Conservation (phyloP, 2,888 invertebrate species). For the Oscheius sp. region DNA sequence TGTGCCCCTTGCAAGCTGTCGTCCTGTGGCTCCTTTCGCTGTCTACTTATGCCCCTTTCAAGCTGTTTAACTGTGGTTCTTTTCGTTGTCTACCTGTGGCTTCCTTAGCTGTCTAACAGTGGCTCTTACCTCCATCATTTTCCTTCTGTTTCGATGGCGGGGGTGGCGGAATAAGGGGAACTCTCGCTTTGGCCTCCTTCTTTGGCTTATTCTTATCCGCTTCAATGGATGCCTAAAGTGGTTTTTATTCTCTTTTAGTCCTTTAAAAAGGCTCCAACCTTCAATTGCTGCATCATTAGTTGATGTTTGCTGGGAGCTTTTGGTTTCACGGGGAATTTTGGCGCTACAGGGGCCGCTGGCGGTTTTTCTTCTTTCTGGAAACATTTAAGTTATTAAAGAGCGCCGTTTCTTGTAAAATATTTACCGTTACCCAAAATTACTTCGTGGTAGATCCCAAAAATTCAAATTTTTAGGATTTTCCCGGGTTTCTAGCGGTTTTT, state of each 20-base stretch:
- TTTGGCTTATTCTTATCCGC: conserved; percentile 79
- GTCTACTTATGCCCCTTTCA: background rate
- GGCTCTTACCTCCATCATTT: conserved; percentile 42
- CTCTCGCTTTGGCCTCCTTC: conserved; percentile 83
- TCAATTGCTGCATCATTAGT: conserved; percentile 59
- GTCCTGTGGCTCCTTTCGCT: too few relatives aligned
- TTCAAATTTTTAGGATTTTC: too few relatives aligned
- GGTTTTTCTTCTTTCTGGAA: conserved; percentile 15
- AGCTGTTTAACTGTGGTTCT: too few relatives aligned
- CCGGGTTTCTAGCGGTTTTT: too few relatives aligned
- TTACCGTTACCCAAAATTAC: too few relatives aligned
- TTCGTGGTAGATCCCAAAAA: too few relatives aligned
- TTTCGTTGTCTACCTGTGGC: too few relatives aligned
- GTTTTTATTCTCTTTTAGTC: background rate
- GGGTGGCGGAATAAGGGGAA: conserved; percentile 49
- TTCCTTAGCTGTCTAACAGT: too few relatives aligned
- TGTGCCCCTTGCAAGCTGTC: too few relatives aligned
- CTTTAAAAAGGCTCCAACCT: too few relatives aligned
- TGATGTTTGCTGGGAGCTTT: conserved; percentile 66
- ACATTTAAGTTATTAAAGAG: too few relatives aligned
- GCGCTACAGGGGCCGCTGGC: conserved; percentile 37
- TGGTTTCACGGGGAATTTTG: conserved; percentile 62
- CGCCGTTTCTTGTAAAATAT: too few relatives aligned
- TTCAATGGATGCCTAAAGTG: conserved; percentile 80
- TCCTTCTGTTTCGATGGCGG: conserved; percentile 49